Evolutionary conservation across 2,888 invertebrate species (phyloP).

Genomic region (Amphiduros pacificus): DNA sequence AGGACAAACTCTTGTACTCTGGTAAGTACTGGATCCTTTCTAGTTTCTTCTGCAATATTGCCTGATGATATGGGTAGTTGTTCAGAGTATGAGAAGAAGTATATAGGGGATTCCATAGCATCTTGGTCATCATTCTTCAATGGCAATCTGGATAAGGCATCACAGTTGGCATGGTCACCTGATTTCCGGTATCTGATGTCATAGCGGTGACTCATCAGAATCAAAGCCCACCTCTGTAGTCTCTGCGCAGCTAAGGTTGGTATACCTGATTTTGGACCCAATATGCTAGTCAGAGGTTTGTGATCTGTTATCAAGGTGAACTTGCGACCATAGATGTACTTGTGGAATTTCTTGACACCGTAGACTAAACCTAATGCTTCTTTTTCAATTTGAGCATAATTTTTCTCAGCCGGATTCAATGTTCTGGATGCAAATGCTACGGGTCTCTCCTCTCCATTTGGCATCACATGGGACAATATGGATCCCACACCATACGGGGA

Average conservation of each 20-base stretch:
- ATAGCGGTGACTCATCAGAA: constrained; percentile 51
- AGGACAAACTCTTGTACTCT: not conserved
- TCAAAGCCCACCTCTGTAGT: constrained; percentile 42
- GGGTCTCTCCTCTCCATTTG: constrained; percentile 52
- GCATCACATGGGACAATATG: constrained; percentile 39
- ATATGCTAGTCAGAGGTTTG: constrained; percentile 55
- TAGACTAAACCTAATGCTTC: constrained; percentile 56
- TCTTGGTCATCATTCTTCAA: too few species aligned
- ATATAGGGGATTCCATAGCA: not conserved
- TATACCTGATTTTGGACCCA: constrained; percentile 42
- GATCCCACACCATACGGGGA: constrained; percentile 45
- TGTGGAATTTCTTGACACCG: constrained; percentile 56
- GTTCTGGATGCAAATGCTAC: constrained; percentile 58
- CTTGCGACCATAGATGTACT: constrained; percentile 54
- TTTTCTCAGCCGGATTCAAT: constrained; percentile 53
- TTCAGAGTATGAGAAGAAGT: not conserved
- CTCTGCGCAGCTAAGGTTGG: constrained; percentile 42
- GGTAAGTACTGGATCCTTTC: not conserved
- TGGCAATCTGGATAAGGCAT: constrained; percentile 46
- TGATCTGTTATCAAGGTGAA: constrained; percentile 59
- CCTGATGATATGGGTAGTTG: not conserved
- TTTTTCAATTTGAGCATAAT: constrained; percentile 54
- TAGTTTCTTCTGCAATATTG: not conserved
- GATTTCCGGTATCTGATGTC: constrained; percentile 43
- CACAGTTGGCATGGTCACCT: constrained; percentile 43